These are phyloP conservation scores for Heliangelus exortis DNA, from an alignment of 2,797 vertebrate genomes.

Conservation along the genomic window DNA sequence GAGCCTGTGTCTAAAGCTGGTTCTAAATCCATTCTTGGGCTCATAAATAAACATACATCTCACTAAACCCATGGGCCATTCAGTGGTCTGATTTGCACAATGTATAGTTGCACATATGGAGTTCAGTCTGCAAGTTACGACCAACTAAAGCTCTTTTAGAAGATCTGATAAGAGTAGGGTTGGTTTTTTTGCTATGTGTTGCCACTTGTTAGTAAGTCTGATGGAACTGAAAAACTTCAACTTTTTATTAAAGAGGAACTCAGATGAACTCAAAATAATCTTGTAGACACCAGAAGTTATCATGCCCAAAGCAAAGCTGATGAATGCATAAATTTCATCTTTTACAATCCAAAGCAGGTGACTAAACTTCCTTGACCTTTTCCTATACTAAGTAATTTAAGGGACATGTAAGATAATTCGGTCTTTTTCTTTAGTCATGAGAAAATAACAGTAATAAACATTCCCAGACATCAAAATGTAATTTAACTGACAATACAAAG, in stretches of 20 bases:
- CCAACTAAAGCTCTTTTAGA: background rate
- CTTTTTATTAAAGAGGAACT: background rate
- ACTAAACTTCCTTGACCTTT: background rate
- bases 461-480: background rate
- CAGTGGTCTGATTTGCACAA: fast-evolving
- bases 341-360: background rate
- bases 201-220: background rate
- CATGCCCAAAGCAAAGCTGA: background rate
- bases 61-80: background rate
- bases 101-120: background rate
- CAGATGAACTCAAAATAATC: background rate
- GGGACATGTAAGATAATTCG: background rate
- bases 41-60: fast-evolving
- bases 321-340: background rate
- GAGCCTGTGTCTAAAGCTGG: background rate
- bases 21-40: background rate
- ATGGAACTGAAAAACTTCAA: background rate
- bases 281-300: background rate
- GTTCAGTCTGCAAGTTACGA: background rate
- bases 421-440: background rate
- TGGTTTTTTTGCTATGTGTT: background rate
- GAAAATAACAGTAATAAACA: background rate
- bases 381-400: background rate
- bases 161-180: background rate
- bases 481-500: background rate